Percentiles rank a stretch among this genome's conserved stretches.
Evolutionary conservation across 2,113 vertebrate genomes (phyloP).

Genomic region (Percopsis transmontana): DNA sequence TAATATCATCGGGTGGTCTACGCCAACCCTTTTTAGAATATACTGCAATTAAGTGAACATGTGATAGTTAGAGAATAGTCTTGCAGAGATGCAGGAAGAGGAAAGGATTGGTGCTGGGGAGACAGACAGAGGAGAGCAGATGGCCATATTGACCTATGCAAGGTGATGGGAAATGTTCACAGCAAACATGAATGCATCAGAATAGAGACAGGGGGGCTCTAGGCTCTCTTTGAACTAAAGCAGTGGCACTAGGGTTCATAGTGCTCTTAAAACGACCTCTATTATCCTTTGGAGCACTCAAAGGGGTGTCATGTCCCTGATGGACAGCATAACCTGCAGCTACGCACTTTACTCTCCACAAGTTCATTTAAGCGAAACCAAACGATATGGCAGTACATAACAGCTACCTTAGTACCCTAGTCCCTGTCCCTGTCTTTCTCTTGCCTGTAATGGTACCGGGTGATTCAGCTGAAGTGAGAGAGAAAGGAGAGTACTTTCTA

Average conservation of each 20-base stretch:
- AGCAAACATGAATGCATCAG: slow-evolving; percentile 21
- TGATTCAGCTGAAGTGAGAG: background rate
- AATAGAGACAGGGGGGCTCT: slow-evolving; percentile 22
- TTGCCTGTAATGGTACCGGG: slow-evolving; percentile 13
- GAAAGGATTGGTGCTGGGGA: background rate
- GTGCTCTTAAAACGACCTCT: slow-evolving; percentile 42
- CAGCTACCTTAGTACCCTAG: background rate
- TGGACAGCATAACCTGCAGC: slow-evolving; percentile 31
- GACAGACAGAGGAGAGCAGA: slow-evolving; percentile 14
- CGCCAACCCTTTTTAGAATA: background rate
- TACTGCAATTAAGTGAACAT: no score
- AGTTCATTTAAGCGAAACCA: slow-evolving; percentile 25
- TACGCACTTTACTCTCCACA: slow-evolving; percentile 23
- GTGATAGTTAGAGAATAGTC: background rate
- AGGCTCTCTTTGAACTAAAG: slow-evolving; percentile 19
- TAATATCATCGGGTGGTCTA: slow-evolving; percentile 21
- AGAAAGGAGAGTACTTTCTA: background rate
- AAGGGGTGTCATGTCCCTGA: slow-evolving; percentile 26
- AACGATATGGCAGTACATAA: no score
- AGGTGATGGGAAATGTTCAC: background rate
- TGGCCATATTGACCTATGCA: background rate
- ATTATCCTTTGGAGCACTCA: slow-evolving; percentile 22
- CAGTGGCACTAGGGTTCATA: slow-evolving; percentile 44
- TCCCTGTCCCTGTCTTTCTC: slow-evolving; percentile 11
- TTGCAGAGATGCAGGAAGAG: background rate